Evolutionary conservation across 2,797 vertebrate genomes (phyloP).

Genomic region (Falco biarmicus): DNA sequence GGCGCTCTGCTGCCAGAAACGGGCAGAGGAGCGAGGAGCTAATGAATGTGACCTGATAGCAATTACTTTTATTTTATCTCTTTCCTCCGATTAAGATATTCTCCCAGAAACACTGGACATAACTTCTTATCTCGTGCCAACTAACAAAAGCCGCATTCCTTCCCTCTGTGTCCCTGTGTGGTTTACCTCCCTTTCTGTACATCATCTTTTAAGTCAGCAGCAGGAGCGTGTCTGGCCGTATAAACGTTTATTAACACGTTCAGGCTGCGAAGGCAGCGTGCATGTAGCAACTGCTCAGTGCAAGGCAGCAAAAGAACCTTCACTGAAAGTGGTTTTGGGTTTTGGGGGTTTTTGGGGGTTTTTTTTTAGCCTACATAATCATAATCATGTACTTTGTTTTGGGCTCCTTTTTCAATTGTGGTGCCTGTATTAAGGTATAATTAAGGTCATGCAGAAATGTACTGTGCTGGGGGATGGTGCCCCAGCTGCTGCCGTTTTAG

Average conservation of each 20-base stretch:
- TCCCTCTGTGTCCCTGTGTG: neutral
- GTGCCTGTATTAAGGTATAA: neutral
- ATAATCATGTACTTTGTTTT: accelerated
- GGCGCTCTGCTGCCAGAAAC: neutral
- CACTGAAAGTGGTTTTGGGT: neutral
- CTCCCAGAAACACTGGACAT: neutral
- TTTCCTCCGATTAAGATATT: neutral
- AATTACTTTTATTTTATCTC: neutral
- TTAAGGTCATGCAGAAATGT: neutral
- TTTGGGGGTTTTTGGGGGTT: too few relatives aligned
- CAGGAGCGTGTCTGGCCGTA: accelerated
- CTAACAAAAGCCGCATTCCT: neutral
- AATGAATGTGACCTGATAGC: neutral
- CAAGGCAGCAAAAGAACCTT: neutral
- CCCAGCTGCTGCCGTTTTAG: accelerated
- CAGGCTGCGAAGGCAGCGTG: neutral
- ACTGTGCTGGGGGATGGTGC: accelerated
- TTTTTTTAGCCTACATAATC: accelerated
- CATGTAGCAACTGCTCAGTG: accelerated
- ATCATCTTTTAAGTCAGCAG: neutral
- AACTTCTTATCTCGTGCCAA: neutral
- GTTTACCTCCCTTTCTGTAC: neutral
- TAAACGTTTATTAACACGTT: neutral
- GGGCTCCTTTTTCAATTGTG: neutral
- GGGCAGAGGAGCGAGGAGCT: neutral